Evolutionary conservation across 1,140 invertebrate species (phyloP), one percentile per base, ranked within the genome.

Genomic region (Pseudomyrmex cubaensis): DNA sequence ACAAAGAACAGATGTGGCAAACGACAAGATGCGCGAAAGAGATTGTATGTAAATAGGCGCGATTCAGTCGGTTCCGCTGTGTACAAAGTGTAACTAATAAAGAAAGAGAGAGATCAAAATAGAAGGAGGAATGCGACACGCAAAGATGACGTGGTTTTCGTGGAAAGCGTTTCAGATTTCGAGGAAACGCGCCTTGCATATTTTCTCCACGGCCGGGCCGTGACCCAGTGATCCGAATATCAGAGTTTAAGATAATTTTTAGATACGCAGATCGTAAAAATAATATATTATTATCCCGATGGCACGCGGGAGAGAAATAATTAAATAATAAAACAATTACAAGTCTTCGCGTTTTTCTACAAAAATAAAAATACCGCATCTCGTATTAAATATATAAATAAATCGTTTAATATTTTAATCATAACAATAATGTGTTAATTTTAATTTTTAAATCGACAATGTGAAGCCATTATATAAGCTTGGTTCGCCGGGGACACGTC

Each of bases 11-110:
- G 64, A 78, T 78, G 76, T 57, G 64, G 64, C 35, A 56, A 70
- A 70, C 64, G 54, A 70, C 54, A 25, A 80, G 76, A 70, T 72
- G 66, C 54, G 54, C 76, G 76, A 25, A 56, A 67, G 54, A 80
- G 66, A 80, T 80, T 80, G 76, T 80, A 80, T 80, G 66, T 50
- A 80, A 80, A 80, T 80, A 17, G 50, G 69, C 64, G 54, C 54
- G 64, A 72, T 72, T 70, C 75, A 9, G 46, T 12, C 54, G 17
- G 48, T 56, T 35, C 13, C 25, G 17, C 20, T 1, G 20, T 52
- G 44, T 22, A 25, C 25, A 0, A 25, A 25, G 48, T 15, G n/a
- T 44, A 52, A 13, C 25, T 48, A 10, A 50, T 52, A 25, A 48
- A 25, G 25, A 25, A 2, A 25, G 2, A 25, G 2, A 25, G 2